Evolutionary conservation across 2,888 invertebrate genomes (phyloP).

Genomic region (Willowsia nigromaculata): DNA sequence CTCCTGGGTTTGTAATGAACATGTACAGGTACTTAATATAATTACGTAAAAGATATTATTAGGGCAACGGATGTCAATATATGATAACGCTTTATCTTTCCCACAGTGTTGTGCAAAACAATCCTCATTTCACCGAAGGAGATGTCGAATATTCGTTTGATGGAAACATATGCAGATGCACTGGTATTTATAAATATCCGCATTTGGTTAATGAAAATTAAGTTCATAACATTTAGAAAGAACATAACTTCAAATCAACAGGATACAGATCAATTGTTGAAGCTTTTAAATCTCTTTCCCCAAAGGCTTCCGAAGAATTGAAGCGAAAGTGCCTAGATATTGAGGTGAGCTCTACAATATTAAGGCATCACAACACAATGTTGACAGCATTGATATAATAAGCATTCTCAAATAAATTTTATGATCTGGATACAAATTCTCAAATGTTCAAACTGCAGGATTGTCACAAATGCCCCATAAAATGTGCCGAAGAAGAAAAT

Average conservation of each 20-base stretch:
- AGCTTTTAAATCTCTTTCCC: conserved; percentile 86
- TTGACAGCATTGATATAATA: too few species aligned
- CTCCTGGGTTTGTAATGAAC: conserved; percentile 88
- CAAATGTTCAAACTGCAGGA: conserved; percentile 5
- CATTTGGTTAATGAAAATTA: too few species aligned
- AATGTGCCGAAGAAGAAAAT: background rate
- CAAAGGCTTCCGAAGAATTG: conserved; percentile 83
- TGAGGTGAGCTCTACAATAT: conserved; percentile 67
- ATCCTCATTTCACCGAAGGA: conserved; percentile 18
- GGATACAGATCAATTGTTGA: conserved; percentile 86
- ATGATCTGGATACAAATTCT: too few species aligned
- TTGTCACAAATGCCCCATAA: conserved; percentile 39
- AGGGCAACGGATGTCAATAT: background rate
- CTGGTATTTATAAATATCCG: too few species aligned
- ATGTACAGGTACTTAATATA: conserved; percentile 80
- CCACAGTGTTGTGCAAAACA: background rate
- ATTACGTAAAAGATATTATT: conserved; percentile 85
- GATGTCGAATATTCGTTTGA: conserved; percentile 41
- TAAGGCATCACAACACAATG: background rate
- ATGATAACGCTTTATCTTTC: background rate
- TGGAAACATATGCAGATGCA: conserved; percentile 79
- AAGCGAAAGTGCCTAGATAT: conserved; percentile 80
- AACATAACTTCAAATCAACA: too few species aligned
- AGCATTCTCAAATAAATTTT: too few species aligned
- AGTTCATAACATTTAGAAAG: too few species aligned